Evolutionary conservation across 1,140 invertebrate genomes (phyloP), one percentile per base, ranked within the genome.

Genomic region (Notospermus geniculatus): DNA sequence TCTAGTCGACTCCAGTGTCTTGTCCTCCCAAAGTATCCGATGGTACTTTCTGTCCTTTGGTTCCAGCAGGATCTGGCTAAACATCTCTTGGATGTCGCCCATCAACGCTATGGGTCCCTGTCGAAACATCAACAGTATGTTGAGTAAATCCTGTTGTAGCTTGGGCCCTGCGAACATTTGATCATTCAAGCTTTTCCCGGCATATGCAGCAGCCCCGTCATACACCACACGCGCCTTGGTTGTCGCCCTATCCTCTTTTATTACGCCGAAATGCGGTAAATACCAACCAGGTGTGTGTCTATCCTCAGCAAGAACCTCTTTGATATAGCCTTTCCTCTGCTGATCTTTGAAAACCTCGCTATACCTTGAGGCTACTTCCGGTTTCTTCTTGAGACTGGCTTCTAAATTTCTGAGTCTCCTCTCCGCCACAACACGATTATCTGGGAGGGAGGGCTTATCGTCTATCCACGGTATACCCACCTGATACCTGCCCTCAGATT

Each of bases 231-330:
- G 4, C 4, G n/a, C 46, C 25, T 50, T 50, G 5, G 46, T 50
- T 27, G 46, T 50, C 25, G 4, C 19, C 4, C 46, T 5, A 9
- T 50, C 19, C 9, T 23, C 25, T n/a, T 27, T 19, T 5, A 50
- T n/a, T 27, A 50, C 46, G 46, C 19, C 19, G n/a, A 50, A 50
- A n/a, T 50, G 46, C 4, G 46, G 46, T 7, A 50, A n/a, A 50
- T 23, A 50, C 46, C 46, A 50, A 5, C 25, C 19, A 7, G 46
- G 46, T 5, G n/a, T 50, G n/a, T 23, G 9, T n/a, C n/a, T 19
- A 23, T 50, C n/a, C 25, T 50, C 46, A 50, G 5, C 25, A 4
- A 27, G n/a, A 9, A 50, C n/a, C 46, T 50, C 46, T n/a, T 27
- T 19, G 19, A 50, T 27, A 50, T 50, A 50, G 4, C 46, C 46